Base-by-base conservation (phyloP, 2,797 vertebrate genomes). In the Tolypeutes matacus region DNA sequence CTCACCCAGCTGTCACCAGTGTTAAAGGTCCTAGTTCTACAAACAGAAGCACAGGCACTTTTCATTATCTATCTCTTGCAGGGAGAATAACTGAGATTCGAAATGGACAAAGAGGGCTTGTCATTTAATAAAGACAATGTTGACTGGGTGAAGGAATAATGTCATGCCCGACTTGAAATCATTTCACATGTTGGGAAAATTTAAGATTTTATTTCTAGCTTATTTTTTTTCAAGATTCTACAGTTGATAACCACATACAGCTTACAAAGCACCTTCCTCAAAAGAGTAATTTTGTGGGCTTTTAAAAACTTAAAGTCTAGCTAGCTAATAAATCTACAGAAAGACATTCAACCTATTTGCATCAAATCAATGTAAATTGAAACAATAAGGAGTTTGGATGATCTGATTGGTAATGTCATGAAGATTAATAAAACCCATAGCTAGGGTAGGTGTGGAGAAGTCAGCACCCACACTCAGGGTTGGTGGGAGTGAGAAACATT, bases 181-280 rank as follows among this genome's bases (percentile, higher is more conserved):
- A 53, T 31, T 82, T 36, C 1, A 15, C 8, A 42, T 25, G 11
- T 23, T 53, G 11, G 56, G 36, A 80, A 89, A 93, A 15, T 17
- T 29, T 34, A 82, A 27, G 9, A n/a, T 84, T 93, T 58, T 60
- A 58, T 18, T 49, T 64, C n/a, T 14, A 89, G 51, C 25, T 80
- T 34, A 29, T 46, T 95, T 46, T 95, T 95, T 91, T 86, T 51
- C 70, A 90, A 78, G 34, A 82, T n/a, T 80, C 8, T 88, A 82
- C 27, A 65, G 5, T 18, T 89, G 39, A 34, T 31, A 56, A 89
- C 21, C 39, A 51, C 15, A 21, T 25, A 67, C 4, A 58, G 21
- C 15, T 29, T 21, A 64, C 8, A 18, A 13, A 42, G 7, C 27
- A 23, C 56, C 36, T 90, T 70, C 21, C 56, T 65, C 64, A 42